These are phyloP conservation scores for Ranitomeya imitator DNA, from an alignment of 2,113 vertebrate species.

Conservation along the genomic window DNA sequence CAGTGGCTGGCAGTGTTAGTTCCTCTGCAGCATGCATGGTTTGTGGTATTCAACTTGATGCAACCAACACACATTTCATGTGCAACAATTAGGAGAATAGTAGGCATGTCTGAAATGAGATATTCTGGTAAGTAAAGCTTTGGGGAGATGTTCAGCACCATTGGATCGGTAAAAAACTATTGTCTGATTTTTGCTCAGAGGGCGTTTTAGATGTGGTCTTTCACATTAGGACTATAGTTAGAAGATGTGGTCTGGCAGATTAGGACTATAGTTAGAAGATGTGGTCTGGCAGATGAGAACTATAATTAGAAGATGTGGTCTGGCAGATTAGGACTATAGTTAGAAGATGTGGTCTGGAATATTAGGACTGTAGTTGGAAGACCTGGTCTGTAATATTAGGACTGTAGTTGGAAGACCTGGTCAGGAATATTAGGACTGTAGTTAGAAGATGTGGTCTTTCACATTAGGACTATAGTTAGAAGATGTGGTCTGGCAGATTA, in stretches of 20 bases:
- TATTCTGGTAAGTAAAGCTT: neutral
- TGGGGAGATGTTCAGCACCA: neutral
- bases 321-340: too few species aligned
- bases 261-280: neutral
- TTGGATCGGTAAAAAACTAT: neutral
- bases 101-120: neutral
- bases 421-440: neutral
- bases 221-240: too few species aligned
- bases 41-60: neutral
- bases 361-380: too few species aligned
- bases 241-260: neutral
- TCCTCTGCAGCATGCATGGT: neutral
- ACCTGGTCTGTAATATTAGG: neutral
- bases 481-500: neutral
- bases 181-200: neutral
- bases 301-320: too few species aligned
- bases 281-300: too few species aligned
- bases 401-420: neutral
- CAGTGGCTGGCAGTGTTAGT: neutral
- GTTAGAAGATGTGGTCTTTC: neutral
- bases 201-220: too few species aligned
- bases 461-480: neutral
- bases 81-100: neutral
- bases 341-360: too few species aligned
- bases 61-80: neutral